phyloP scores from a whole-genome alignment of 1,140 invertebrate genomes.

The Eurytemora carolleeae region DNA sequence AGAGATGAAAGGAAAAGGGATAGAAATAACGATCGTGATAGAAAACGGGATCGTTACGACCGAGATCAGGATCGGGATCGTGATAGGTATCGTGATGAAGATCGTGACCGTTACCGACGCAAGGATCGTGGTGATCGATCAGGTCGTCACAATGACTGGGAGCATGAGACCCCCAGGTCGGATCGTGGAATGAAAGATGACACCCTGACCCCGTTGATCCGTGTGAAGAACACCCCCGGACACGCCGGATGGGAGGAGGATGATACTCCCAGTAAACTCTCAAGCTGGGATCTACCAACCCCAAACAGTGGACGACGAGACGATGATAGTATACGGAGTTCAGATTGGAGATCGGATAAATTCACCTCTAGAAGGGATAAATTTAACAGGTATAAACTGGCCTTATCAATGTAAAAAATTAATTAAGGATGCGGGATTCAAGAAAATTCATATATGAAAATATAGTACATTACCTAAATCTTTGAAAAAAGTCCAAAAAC shows the following conservation, averaged over 20 bases:
- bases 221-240: slow-evolving; percentile 34
- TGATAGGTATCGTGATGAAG: background rate
- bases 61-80: slow-evolving; percentile 19
- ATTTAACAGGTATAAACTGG: background rate
- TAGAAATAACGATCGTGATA: slow-evolving; percentile 19
- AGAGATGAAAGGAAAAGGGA: slow-evolving; percentile 23
- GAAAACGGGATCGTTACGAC: slow-evolving; percentile 17
- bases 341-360: slow-evolving; percentile 12
- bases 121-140: background rate
- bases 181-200: slow-evolving; percentile 41
- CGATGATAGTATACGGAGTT: slow-evolving; percentile 21
- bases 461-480: too few relatives aligned
- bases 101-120: background rate
- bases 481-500: too few relatives aligned
- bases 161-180: slow-evolving; percentile 39
- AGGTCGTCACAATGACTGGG: slow-evolving; percentile 27
- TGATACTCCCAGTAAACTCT: slow-evolving; percentile 38
- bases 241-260: slow-evolving; percentile 58
- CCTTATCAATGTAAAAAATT: too few relatives aligned
- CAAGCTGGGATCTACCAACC: slow-evolving; percentile 80
- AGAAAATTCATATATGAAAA: too few relatives aligned
- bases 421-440: too few relatives aligned
- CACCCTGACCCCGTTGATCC: slow-evolving; percentile 52
- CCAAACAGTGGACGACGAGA: slow-evolving; percentile 38
- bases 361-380: slow-evolving; percentile 27